Evolutionary conservation across 2,113 vertebrate genomes (phyloP).

Genomic region (Ailurus styani): DNA sequence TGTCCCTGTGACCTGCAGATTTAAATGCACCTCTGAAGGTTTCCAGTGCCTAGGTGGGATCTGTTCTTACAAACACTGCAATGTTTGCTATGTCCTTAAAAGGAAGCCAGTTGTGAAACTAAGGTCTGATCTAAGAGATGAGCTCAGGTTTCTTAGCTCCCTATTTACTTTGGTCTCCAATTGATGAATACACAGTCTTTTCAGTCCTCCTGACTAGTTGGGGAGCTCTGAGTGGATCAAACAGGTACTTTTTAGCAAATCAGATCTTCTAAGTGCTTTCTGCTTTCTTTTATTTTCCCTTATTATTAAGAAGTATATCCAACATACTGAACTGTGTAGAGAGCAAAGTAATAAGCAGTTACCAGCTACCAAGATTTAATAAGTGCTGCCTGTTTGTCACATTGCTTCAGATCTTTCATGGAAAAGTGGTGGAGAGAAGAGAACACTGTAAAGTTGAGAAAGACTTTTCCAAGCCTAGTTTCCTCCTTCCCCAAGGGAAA

Average conservation of each 20-base stretch:
- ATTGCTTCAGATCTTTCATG: neutral
- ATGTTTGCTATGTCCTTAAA: neutral
- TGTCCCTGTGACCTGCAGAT: neutral
- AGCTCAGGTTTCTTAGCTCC: neutral
- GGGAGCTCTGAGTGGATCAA: neutral
- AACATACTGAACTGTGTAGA: neutral
- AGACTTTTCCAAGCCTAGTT: neutral
- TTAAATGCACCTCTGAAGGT: neutral
- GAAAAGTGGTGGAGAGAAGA: neutral
- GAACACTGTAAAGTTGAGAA: neutral
- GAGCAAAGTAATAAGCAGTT: neutral
- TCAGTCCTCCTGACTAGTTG: neutral
- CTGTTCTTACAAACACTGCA: neutral
- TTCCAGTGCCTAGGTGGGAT: neutral
- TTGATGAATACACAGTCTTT: neutral
- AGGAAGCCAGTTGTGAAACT: neutral
- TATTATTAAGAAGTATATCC: slow-evolving; percentile 26
- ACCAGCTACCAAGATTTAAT: neutral
- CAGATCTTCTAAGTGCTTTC: neutral
- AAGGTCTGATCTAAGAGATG: neutral
- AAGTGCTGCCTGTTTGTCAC: neutral
- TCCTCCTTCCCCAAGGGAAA: neutral
- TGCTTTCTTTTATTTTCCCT: neutral
- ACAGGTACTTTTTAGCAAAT: neutral
- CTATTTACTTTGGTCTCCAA: neutral